Conservation (phyloP, 2,113 vertebrate species). For the Onychostruthus taczanowskii region DNA sequence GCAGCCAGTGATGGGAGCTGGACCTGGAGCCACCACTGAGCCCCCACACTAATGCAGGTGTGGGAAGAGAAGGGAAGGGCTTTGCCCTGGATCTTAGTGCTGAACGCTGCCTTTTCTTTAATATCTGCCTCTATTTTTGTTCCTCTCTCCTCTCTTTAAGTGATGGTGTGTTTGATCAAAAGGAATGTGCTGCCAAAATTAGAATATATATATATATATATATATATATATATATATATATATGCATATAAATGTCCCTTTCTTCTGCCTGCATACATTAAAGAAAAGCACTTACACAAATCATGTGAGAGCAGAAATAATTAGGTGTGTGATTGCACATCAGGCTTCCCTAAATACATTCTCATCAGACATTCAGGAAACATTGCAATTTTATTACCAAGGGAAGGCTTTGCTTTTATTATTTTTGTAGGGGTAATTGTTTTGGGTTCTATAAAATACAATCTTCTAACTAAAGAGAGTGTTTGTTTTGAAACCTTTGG, state of each 20-base stretch:
- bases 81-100: neutral
- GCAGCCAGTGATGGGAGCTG: neutral
- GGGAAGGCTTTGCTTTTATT: conserved; percentile 26
- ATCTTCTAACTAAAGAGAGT: neutral
- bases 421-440: neutral
- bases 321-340: conserved; percentile 33
- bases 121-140: neutral
- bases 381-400: conserved; percentile 1
- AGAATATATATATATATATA: neutral
- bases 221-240: too few species aligned
- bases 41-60: rapidly evolving
- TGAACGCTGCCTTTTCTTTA: neutral
- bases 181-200: neutral
- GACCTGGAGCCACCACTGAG: neutral
- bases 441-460: neutral
- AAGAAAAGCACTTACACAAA: neutral
- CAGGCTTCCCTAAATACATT: neutral
- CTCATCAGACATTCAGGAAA: conserved; percentile 27
- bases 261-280: neutral
- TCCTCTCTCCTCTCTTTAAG: neutral
- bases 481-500: conserved; percentile 19
- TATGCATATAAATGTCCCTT: neutral
- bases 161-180: neutral
- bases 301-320: conserved; percentile 1
- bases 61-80: neutral